A percentile compares a stretch with the other conserved stretches of the same genome.
Conservation (phyloP, 2,113 vertebrate species). For the Aegithalos caudatus region DNA sequence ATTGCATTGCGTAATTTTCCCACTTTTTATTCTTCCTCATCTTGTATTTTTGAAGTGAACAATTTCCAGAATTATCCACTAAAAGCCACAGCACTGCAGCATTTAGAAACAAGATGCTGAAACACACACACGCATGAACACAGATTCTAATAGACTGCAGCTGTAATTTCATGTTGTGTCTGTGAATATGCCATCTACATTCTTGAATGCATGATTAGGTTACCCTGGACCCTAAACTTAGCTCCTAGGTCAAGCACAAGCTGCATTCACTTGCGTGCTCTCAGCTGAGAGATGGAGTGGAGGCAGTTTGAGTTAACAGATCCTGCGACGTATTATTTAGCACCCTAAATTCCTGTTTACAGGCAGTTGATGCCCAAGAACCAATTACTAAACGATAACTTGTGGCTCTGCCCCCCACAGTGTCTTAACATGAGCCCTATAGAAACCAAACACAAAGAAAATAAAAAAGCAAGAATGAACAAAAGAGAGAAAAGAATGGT, state of each 20-base stretch:
- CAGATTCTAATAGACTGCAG: background rate
- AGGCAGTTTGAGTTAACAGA: background rate
- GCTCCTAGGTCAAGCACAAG: background rate
- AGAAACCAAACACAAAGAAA: background rate
- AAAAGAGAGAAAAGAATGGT: background rate
- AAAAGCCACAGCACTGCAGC: background rate
- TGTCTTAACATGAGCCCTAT: accelerated
- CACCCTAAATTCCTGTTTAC: background rate
- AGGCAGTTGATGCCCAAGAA: background rate
- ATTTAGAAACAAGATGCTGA: background rate
- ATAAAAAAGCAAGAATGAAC: background rate
- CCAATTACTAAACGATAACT: background rate
- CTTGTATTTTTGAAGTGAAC: background rate
- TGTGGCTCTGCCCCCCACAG: background rate
- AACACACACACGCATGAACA: background rate
- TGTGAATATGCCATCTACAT: background rate
- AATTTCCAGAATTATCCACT: background rate
- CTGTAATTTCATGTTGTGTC: background rate
- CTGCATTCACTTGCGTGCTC: background rate
- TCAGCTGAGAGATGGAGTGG: background rate
- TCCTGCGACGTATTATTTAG: background rate
- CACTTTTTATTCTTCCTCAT: background rate
- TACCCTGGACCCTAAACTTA: background rate
- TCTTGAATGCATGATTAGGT: background rate
- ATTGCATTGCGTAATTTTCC: background rate